Conservation (phyloP, 2,797 vertebrate genomes). For the Enteromius afrohamiltoni region DNA sequence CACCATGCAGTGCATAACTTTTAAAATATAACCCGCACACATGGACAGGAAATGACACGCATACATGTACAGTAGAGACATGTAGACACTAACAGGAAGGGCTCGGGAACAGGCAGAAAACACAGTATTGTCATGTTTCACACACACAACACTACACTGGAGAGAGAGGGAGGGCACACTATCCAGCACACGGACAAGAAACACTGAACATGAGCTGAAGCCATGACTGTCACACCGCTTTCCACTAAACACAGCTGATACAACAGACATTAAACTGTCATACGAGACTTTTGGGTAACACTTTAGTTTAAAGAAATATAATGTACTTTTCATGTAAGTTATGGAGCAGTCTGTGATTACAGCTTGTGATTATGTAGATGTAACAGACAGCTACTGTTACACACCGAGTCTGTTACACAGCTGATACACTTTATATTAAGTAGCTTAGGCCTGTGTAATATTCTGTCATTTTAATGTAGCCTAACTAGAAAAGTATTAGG, state of each 20-base stretch:
- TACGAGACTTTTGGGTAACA: background rate
- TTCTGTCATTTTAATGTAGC: too few relatives aligned
- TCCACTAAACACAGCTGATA: background rate
- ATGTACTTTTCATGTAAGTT: too few relatives aligned
- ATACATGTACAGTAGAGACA: slow-evolving; percentile 42
- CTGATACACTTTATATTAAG: too few relatives aligned
- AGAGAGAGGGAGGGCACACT: slow-evolving; percentile 10
- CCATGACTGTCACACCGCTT: slow-evolving; percentile 23
- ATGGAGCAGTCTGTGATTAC: too few relatives aligned
- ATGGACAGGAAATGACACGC: slow-evolving; percentile 47
- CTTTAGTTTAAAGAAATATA: too few relatives aligned
- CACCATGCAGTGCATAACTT: slow-evolving; percentile 80
- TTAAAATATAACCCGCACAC: slow-evolving; percentile 65
- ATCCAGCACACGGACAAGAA: slow-evolving; percentile 45
- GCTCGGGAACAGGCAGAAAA: slow-evolving; percentile 11
- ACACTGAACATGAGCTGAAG: slow-evolving; percentile 40
- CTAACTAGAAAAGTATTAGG: too few relatives aligned
- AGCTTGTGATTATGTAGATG: too few relatives aligned
- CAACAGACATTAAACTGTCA: background rate
- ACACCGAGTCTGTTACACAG: too few relatives aligned
- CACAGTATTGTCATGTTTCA: slow-evolving; percentile 6
- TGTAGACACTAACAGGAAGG: slow-evolving; percentile 45
- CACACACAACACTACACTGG: slow-evolving; percentile 58
- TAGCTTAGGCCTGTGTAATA: too few relatives aligned
- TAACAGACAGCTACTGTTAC: too few relatives aligned